Evolutionary conservation across 2,113 vertebrate genomes (phyloP), one percentile per base, ranked within the genome.

Genomic region (Lampris incognitus): DNA sequence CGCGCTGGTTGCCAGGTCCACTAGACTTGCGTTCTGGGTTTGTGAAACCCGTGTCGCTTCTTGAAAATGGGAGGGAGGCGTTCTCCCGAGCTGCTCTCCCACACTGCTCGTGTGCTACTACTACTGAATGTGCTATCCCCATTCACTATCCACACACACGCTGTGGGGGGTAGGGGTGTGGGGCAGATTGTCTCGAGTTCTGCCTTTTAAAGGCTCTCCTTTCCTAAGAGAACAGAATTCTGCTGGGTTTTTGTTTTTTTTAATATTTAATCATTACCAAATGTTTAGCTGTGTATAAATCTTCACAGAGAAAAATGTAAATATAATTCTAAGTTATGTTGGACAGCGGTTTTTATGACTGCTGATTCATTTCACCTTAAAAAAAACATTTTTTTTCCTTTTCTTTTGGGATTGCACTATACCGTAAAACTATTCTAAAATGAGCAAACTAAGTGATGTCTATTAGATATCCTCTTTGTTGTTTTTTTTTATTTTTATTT

Each of bases 211-310:
- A 65, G 38, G 56, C 69, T 79, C 83, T 85, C n/a, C 65, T 78
- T 81, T 80, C 39, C 72, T 50, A 37, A 87, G 77, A 76, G 64
- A 87, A 74, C 74, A 81, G 66, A 48, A 69, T 89, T 82, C 48
- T 69, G 50, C 66, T 81, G 62, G 39, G 5, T 74, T 63, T 81
- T 72, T 64, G 39, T 66, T 61, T 68, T 41, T 83, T 5, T 66
- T 81, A 54, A 6, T 62, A 65, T 83, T 78, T 41, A 67, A 39
- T 63, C 86, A 83, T 85, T 89, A 89, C 86, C 87, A 90, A 90
- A 88, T 84, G 71, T 92, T 90, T 83, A 82, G 75, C 79, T 84
- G 75, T 92, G 90, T 92, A 91, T 84, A 92, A 74, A 82, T 70
- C 40, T 54, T 82, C 75, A 69, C 72, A 63, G 50, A 72, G 81